Base-by-base conservation (phyloP, 2,797 vertebrate species). In the Echeneis naucrates region DNA sequence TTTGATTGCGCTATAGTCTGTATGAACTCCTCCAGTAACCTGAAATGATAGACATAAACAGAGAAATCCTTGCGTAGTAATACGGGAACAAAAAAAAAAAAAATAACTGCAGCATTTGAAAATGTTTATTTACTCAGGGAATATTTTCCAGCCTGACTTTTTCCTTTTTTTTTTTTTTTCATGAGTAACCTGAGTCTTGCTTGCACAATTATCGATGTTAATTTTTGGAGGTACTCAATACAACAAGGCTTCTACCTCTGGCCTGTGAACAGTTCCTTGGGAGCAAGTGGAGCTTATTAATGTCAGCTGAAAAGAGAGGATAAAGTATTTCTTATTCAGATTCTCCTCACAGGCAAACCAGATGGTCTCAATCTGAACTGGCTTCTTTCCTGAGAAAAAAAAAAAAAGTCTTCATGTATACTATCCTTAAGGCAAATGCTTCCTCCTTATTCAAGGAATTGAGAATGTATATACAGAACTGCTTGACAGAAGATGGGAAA, bases 231-330 rank as follows among this genome's bases (percentile, higher is more conserved):
- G 60, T 12, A 27, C 42, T 81, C 68, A 47, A 21, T n/a, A 40
- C 53, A 76, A 30, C 35, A 40, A 69, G 69, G 40, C 42, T 45
- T 52, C 62, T 68, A 54, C 58, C 60, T 70, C 17, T 80, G 75
- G 72, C 83, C 33, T 44, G 23, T 58, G 72, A 85, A 60, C 59
- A 57, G 80, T 58, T 81, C 54, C 48, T 71, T 13, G 0, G 72
- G 66, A 88, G 72, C 37, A 78, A 87, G 83, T 40, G 54, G 48
- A 32, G 16, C 54, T 85, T 84, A 87, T 88, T 83, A 79, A 84
- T 72, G 71, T 77, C 87, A 87, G 74, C 75, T 83, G 81, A 27
- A 51, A 30, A 42, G 55, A 53, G 53, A 27, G 32, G 9, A 79
- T 50, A 57, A 59, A 65, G 65, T 21, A 30, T 47, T 63, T 64